Conservation (phyloP, 1,140 invertebrate genomes). For the Maniola jurtina region DNA sequence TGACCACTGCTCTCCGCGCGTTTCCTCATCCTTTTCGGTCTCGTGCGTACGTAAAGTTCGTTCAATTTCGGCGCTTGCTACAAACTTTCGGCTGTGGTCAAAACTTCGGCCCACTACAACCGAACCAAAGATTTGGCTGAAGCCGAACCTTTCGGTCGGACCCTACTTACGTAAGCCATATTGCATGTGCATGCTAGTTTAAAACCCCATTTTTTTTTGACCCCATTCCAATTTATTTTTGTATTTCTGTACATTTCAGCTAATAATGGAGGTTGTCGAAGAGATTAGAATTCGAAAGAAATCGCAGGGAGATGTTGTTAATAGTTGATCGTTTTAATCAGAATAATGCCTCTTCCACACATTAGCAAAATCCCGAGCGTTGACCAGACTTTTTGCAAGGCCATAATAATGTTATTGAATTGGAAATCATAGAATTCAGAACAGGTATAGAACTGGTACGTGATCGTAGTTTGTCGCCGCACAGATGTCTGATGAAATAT, state of each 20-base stretch:
- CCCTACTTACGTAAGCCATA: neutral
- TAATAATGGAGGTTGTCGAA: constrained; percentile 77
- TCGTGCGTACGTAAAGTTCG: no score
- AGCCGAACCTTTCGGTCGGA: no score
- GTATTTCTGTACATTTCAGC: constrained; percentile 68
- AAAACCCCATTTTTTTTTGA: neutral
- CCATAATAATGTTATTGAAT: neutral
- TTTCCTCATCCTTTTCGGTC: no score
- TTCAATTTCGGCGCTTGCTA: no score
- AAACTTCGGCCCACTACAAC: no score
- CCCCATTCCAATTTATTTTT: constrained; percentile 24
- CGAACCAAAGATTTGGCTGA: no score
- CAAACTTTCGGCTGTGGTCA: no score
- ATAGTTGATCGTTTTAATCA: constrained; percentile 48
- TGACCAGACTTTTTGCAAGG: neutral
- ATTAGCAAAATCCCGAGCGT: neutral
- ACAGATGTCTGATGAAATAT: no score
- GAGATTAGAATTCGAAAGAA: constrained; percentile 76
- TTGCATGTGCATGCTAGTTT: constrained; percentile 1
- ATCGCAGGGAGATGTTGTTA: constrained; percentile 63
- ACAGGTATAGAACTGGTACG: no score
- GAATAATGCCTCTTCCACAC: constrained; percentile 1
- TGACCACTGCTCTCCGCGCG: no score
- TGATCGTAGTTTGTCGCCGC: no score
- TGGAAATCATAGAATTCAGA: neutral